A percentile compares a stretch with the other conserved stretches of the same genome.
Conservation (phyloP, 2,797 vertebrate genomes). For the Phataginus tricuspis region DNA sequence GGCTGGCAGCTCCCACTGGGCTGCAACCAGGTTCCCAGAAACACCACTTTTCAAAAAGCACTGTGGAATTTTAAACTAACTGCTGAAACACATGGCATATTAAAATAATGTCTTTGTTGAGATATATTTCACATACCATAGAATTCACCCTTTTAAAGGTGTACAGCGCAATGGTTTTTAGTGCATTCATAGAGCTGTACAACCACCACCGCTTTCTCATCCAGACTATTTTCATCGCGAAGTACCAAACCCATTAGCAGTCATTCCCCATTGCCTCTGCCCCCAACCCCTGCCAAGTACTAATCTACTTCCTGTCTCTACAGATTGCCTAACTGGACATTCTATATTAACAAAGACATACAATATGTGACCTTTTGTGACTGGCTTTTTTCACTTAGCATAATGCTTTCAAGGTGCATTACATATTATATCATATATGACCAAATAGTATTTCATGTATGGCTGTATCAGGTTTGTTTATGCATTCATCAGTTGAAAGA, state of each 20-base stretch:
- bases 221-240: background rate
- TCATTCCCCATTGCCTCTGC: background rate
- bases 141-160: background rate
- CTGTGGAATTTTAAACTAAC: background rate
- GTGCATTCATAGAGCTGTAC: background rate
- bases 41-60: background rate
- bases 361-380: background rate
- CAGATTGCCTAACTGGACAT: background rate
- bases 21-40: background rate
- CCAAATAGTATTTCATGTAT: background rate
- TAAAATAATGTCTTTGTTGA: background rate
- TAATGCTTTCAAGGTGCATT: background rate
- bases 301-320: background rate
- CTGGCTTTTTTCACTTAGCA: background rate
- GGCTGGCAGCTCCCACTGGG: background rate
- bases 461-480: background rate
- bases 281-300: background rate
- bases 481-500: background rate
- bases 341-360: background rate
- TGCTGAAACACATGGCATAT: background rate
- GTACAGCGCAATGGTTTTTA: background rate
- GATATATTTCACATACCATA: background rate
- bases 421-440: background rate
- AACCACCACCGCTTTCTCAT: background rate
- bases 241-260: background rate